Evolutionary conservation across 2,113 vertebrate genomes (phyloP).

Genomic region (Pagrus major): DNA sequence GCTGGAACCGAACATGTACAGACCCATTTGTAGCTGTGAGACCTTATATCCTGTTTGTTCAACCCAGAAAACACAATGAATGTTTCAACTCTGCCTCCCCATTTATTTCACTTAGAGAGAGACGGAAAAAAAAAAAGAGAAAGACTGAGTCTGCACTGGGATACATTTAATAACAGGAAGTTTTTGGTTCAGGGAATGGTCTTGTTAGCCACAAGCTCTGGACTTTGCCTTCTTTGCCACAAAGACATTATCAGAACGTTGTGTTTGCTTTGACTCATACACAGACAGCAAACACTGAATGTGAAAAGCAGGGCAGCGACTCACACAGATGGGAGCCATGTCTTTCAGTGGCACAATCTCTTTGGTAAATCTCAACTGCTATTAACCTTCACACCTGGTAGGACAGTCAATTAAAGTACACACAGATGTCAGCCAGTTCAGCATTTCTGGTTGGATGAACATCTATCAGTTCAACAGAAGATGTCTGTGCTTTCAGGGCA

Average conservation of each 20-base stretch:
- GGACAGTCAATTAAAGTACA: conserved; percentile 25
- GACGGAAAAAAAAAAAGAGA: conserved; percentile 14
- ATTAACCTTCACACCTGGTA: conserved; percentile 38
- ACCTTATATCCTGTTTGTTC: conserved; percentile 6
- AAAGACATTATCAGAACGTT: conserved; percentile 33
- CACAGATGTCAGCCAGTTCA: conserved; percentile 31
- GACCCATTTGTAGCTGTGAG: not conserved
- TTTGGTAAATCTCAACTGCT: conserved; percentile 39
- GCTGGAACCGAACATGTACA: not conserved
- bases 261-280: conserved; percentile 65
- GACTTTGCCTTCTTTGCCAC: conserved; percentile 40
- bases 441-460: conserved; percentile 41
- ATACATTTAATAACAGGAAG: conserved; percentile 53
- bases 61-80: not conserved
- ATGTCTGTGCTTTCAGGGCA: conserved; percentile 34
- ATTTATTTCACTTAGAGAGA: conserved; percentile 16
- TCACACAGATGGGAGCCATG: conserved; percentile 39
- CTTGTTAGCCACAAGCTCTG: conserved; percentile 25
- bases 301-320: conserved; percentile 17
- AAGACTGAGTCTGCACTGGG: conserved; percentile 25
- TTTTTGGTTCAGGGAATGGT: conserved; percentile 36
- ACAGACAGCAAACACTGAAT: conserved; percentile 40
- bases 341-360: conserved; percentile 45
- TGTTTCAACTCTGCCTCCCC: not conserved
- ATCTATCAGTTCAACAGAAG: conserved; percentile 40